Percentiles rank a stretch among this genome's conserved stretches.
phyloP scores from a whole-genome alignment of 2,888 invertebrate genomes.

The Trachelus troglodyta region DNA sequence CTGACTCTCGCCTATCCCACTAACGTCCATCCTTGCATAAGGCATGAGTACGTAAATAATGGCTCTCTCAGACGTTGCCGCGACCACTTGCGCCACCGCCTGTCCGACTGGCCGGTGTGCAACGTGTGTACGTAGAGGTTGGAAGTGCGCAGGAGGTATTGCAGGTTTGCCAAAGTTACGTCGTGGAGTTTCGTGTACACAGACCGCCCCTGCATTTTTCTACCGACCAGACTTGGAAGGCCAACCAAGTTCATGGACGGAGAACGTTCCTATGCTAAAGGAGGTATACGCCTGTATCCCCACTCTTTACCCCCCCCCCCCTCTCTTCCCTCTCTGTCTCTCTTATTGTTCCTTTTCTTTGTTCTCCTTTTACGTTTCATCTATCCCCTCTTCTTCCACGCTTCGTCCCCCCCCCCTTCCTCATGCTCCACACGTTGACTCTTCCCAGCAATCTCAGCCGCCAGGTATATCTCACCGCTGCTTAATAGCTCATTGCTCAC shows the following conservation, averaged over 20 bases:
- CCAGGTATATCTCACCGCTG: no score
- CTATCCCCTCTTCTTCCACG: not conserved
- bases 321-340: not conserved
- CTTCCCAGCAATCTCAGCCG: no score
- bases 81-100: not conserved
- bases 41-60: constrained; percentile 36
- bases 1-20: not conserved
- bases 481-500: no score
- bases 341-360: not conserved
- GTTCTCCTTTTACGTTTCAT: not conserved
- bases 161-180: no score
- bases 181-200: not conserved
- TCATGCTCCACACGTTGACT: no score
- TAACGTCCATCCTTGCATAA: constrained; percentile 27
- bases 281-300: not conserved
- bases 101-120: not conserved
- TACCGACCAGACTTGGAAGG: not conserved
- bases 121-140: not conserved
- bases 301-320: not conserved
- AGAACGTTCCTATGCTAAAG: not conserved
- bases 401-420: no score
- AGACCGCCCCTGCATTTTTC: not conserved
- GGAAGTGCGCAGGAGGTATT: not conserved
- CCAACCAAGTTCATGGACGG: constrained; percentile 1
- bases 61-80: constrained; percentile 10